These are phyloP conservation scores for Passer domesticus DNA, from an alignment of 2,113 vertebrate species.

Conservation along the genomic window DNA sequence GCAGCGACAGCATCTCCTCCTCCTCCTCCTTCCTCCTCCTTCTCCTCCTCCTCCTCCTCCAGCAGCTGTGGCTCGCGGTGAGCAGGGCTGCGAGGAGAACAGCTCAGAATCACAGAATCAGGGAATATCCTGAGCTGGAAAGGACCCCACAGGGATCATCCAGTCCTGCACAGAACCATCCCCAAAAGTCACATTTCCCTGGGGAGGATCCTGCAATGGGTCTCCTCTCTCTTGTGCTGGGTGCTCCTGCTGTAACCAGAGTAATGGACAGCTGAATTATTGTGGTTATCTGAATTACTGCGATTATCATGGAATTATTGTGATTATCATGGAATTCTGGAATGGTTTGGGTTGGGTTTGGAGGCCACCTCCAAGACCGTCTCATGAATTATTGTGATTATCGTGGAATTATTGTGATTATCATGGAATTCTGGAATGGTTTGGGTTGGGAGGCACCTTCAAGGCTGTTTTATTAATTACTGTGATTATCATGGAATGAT, in stretches of 20 bases:
- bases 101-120: background rate
- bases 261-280: no score
- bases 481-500: no score
- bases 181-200: background rate
- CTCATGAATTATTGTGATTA: background rate
- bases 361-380: background rate
- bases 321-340: background rate
- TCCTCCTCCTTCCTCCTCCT: background rate
- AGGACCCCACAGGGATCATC: background rate
- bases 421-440: background rate
- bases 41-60: background rate
- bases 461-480: rapidly evolving
- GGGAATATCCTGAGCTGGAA: no score
- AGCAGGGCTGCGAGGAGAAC: no score
- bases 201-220: background rate
- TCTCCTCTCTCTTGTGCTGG: background rate
- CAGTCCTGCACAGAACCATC: background rate
- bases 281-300: background rate
- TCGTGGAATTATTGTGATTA: no score
- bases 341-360: background rate
- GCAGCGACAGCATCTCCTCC: background rate
- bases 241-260: background rate
- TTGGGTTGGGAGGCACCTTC: background rate
- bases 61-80: background rate
- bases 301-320: no score